Base-by-base conservation (phyloP, 2,888 invertebrate genomes). In the Drosophila recens region DNA sequence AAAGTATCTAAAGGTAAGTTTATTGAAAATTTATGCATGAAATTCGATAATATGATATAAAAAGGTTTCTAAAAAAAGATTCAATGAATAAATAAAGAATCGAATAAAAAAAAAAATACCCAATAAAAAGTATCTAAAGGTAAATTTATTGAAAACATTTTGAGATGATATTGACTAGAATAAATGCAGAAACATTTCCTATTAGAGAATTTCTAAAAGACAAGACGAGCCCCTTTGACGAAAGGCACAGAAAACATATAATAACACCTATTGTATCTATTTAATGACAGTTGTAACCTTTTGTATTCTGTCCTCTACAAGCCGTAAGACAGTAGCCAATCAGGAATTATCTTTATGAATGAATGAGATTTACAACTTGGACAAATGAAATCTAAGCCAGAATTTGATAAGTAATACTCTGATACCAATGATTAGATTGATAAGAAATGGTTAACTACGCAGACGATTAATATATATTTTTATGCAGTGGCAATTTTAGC, bases 391-490 rank as follows among this genome's bases (percentile, higher is more conserved):
- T 27, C 38, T 52, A 8, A 8, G 6, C 3, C 9, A 23, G 15
- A 33, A 17, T 40, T 42, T 48, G 23, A 49, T 27, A 27, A 49
- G 5, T 3, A 15, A 15, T 13, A n/a, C 15, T 23, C 5, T 3
- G 20, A 11, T 33, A 2, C 34, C 17, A 0, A 33, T 43, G 48
- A 23, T 23, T 4, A 23, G 23, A 23, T 30, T 46, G 45, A 56
- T 58, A 23, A 58, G 15, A 13, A 17, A 36, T 11, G 15, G 23
- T 30, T n/a, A 48, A 53, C 45, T 23, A 20, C 23, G 23, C 34
- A 10, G 13, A 72, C 40, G 56, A 56, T 77, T 57, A 27, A 27
- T 66, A 61, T n/a, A n/a, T 61, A 13, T 9, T 20, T 23, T 40
- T n/a, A 13, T 30, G 45, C 17, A 30, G 17, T 40, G n/a, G 4